A percentile compares a stretch with the other conserved stretches of the same genome.
Evolutionary conservation across 2,888 invertebrate genomes (phyloP).

Genomic region (Tethea ocularis): DNA sequence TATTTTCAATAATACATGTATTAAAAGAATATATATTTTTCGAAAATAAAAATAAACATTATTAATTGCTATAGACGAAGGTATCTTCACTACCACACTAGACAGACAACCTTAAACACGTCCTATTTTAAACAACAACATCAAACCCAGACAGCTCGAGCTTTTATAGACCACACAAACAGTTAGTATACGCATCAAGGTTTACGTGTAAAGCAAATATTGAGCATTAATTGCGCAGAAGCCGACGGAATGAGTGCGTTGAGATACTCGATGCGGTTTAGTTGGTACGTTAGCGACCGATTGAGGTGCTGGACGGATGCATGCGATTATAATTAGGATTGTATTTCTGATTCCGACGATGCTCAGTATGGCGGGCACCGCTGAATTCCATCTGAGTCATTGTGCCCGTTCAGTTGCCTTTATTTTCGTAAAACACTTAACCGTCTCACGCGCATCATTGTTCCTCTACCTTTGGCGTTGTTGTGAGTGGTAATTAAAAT

Average conservation of each 20-base stretch:
- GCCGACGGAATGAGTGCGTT: slow-evolving; percentile 45
- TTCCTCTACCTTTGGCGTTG: slow-evolving; percentile 52
- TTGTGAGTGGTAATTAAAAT: slow-evolving; percentile 44
- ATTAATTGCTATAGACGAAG: neutral
- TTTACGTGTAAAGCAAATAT: slow-evolving; percentile 44
- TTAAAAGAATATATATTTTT: neutral
- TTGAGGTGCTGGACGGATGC: slow-evolving; percentile 81
- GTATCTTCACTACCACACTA: neutral
- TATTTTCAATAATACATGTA: slow-evolving; percentile 2
- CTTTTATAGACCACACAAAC: slow-evolving; percentile 15
- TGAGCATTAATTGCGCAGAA: slow-evolving; percentile 47
- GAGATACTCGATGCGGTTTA: slow-evolving; percentile 43
- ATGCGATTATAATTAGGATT: slow-evolving; percentile 84
- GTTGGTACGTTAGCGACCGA: slow-evolving; percentile 66
- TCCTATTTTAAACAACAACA: slow-evolving; percentile 1
- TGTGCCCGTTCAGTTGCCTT: slow-evolving; percentile 82
- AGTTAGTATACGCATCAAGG: slow-evolving; percentile 40
- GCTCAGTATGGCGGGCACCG: slow-evolving; percentile 77
- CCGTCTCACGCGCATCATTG: slow-evolving; percentile 75
- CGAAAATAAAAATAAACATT: neutral
- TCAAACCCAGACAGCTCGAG: slow-evolving; percentile 5
- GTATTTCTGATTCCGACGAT: slow-evolving; percentile 84
- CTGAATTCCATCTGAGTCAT: slow-evolving; percentile 83
- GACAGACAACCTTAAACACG: neutral
- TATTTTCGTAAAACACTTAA: slow-evolving; percentile 82